Base-by-base conservation (phyloP, 2,797 vertebrate genomes). In the Acipenser ruthenus region DNA sequence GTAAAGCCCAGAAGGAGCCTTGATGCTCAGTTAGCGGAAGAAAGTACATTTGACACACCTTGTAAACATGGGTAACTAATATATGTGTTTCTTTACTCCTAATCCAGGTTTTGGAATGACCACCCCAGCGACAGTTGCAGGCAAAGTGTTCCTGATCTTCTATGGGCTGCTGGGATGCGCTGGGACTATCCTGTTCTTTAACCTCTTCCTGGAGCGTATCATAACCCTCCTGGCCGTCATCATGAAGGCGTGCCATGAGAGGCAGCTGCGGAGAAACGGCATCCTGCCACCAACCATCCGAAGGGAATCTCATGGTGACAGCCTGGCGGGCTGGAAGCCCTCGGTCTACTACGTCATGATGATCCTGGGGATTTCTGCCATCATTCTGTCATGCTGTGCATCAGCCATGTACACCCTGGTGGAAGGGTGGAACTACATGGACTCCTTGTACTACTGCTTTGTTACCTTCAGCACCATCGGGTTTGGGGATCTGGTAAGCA, bases 391-490 rank as follows among this genome's bases (percentile, higher is more conserved):
- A 60, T 99, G 97, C 89, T 95, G 95, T 18, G 96, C 96, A 18
- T 98, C 97, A 0, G 95, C 94, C 62, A 98, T 99, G 96, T 99
- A 99, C 85, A 90, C 93, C 0, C 93, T 90, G 0, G 94, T 98
- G 80, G 97, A 99, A 82, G 96, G 95, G 48, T 99, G 97, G 97
- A 92, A 89, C 70, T 99, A 98, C 72, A 49, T 97, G 70, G 97
- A 99, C 85, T 99, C 96, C 1, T 93, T 99, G 69, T 99, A 99
- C 80, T 99, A 96, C 80, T 99, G 97, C 81, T 99, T 99, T 51
- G 97, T 99, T 81, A 96, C 95, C 63, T 98, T 99, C 87, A 99
- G 96, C 87, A 99, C 97, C 79, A 99, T 99, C 0, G 97, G 97
- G 78, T 99, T 99, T 70, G 97, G 97, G 74, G 97, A 99, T 87